These are phyloP conservation scores for Mechanitis mazaeus DNA, from an alignment of 2,888 invertebrate species.

Conservation along the genomic window DNA sequence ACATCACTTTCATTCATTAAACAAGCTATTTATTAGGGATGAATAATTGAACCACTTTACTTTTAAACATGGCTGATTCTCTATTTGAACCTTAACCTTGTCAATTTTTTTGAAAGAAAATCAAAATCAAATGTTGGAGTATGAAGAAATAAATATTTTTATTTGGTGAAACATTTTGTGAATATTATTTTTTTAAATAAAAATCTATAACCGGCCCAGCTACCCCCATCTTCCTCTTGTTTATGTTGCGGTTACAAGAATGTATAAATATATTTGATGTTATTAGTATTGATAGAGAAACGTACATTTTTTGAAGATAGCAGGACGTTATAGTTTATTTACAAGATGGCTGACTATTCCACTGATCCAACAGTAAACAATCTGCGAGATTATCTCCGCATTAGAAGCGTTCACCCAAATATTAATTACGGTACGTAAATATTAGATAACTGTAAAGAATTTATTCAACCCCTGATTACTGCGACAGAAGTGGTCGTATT, in stretches of 20 bases:
- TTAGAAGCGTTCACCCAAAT: constrained; percentile 84
- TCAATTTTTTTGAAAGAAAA: too few species aligned
- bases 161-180: too few species aligned
- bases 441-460: not conserved
- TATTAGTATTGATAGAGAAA: too few species aligned
- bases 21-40: too few species aligned
- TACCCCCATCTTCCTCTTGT: not conserved
- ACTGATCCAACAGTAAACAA: constrained; percentile 76
- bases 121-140: too few species aligned
- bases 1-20: too few species aligned
- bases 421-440: constrained; percentile 81
- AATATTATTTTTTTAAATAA: too few species aligned
- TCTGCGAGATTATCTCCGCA: constrained; percentile 82
- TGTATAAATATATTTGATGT: constrained; percentile 2
- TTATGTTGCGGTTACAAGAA: constrained; percentile 11
- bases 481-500: not conserved
- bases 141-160: too few species aligned
- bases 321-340: not conserved
- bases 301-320: not conserved
- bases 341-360: constrained; percentile 35
- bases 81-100: too few species aligned
- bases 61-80: too few species aligned
- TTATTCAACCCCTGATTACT: constrained; percentile 11
- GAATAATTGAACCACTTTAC: too few species aligned
- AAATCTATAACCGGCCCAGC: not conserved